phyloP scores from a whole-genome alignment of 2,888 invertebrate species.

The Lycocerus yunnanus region DNA sequence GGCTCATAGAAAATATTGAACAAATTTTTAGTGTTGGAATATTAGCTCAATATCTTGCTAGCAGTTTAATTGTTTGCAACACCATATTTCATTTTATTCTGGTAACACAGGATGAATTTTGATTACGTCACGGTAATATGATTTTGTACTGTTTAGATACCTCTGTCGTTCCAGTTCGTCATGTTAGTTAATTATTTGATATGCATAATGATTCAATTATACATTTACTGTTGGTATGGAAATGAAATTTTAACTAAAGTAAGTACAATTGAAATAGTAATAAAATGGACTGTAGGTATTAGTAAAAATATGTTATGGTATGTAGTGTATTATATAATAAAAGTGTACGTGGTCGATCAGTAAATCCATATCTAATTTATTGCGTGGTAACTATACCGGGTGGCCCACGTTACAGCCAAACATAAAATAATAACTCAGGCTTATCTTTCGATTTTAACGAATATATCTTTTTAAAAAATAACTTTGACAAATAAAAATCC shows the following conservation, averaged over 20 bases:
- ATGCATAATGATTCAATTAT: neutral
- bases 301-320: no score
- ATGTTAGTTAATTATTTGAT: neutral
- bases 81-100: neutral
- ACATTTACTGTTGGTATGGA: neutral
- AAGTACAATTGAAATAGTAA: neutral
- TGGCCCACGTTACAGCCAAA: no score
- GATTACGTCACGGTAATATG: fast-evolving
- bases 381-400: neutral
- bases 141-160: neutral
- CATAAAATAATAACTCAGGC: no score
- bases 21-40: neutral
- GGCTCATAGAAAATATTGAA: neutral
- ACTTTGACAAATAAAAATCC: no score
- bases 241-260: neutral
- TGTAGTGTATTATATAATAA: no score
- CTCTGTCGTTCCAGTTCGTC: neutral
- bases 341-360: no score
- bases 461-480: no score
- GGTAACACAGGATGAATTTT: neutral
- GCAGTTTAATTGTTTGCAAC: neutral
- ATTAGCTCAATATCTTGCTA: neutral
- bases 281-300: neutral
- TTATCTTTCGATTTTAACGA: no score
- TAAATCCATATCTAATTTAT: neutral